phyloP scores from a whole-genome alignment of 2,888 invertebrate species.

The Linyphia triangularis region DNA sequence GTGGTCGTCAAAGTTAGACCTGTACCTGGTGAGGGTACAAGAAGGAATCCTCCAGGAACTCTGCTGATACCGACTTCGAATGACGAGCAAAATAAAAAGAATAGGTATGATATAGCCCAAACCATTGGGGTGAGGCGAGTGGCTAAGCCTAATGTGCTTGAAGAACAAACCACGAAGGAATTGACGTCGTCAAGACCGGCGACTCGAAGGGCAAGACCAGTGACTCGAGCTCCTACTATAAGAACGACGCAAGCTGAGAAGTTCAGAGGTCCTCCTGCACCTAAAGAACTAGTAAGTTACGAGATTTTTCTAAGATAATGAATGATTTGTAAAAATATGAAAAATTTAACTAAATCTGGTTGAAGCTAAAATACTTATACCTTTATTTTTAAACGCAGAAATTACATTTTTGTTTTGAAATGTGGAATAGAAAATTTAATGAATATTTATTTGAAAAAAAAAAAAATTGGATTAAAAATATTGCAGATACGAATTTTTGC shows the following conservation, averaged over 20 bases:
- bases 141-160: slow-evolving; percentile 45
- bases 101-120: slow-evolving; percentile 61
- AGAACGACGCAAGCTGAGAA: slow-evolving; percentile 17
- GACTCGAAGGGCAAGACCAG: slow-evolving; percentile 30
- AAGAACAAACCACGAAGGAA: slow-evolving; percentile 44
- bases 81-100: slow-evolving; percentile 18
- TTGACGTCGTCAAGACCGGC: slow-evolving; percentile 16
- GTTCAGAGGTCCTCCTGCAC: slow-evolving; percentile 43
- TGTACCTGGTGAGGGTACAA: slow-evolving; percentile 46
- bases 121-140: slow-evolving; percentile 57
- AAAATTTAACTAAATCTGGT: too few relatives aligned
- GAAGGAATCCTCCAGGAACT: slow-evolving; percentile 39
- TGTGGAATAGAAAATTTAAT: neutral
- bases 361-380: neutral
- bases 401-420: neutral
- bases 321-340: too few relatives aligned
- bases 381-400: neutral
- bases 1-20: slow-evolving; percentile 63
- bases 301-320: neutral
- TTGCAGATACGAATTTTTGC: too few relatives aligned
- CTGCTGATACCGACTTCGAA: slow-evolving; percentile 27
- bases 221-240: slow-evolving; percentile 2
- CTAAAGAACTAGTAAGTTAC: slow-evolving; percentile 66
- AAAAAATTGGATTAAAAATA: too few relatives aligned
- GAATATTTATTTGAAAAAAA: neutral